phyloP scores from a whole-genome alignment of 2,797 vertebrate species.

The Spheniscus humboldti region DNA sequence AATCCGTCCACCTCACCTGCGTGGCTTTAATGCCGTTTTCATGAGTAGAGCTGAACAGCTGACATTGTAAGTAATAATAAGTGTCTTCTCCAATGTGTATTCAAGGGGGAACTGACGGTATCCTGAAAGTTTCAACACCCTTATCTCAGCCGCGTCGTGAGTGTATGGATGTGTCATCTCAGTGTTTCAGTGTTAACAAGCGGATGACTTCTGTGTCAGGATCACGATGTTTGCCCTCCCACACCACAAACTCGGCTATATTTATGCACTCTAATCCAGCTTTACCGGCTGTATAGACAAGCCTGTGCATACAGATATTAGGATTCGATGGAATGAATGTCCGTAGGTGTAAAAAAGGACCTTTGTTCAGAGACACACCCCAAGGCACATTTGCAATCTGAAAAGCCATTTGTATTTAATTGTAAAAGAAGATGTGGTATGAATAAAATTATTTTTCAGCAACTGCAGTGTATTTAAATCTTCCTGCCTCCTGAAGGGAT shows the following conservation, averaged over 20 bases:
- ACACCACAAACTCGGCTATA: not conserved
- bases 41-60: not conserved
- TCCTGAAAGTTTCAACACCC: constrained; percentile 15
- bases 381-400: not conserved
- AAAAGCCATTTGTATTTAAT: constrained; percentile 5
- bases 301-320: rapidly evolving
- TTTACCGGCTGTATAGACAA: not conserved
- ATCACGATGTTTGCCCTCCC: not conserved
- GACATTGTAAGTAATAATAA: not conserved
- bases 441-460: constrained; percentile 1
- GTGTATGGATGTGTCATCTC: not conserved
- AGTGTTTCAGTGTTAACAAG: not conserved
- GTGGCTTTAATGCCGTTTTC: not conserved
- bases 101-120: not conserved
- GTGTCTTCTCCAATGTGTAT: not conserved
- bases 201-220: not conserved
- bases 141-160: not conserved
- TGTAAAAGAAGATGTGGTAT: not conserved
- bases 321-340: not conserved
- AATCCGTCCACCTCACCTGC: not conserved
- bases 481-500: not conserved
- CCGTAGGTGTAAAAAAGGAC: not conserved
- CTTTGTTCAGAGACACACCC: not conserved
- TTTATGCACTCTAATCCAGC: not conserved
- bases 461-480: not conserved